Percentiles rank a stretch among this genome's conserved stretches.
These are phyloP conservation scores for Lacanobia wlatinum DNA, from an alignment of 2,888 invertebrate genomes.

Conservation along the genomic window DNA sequence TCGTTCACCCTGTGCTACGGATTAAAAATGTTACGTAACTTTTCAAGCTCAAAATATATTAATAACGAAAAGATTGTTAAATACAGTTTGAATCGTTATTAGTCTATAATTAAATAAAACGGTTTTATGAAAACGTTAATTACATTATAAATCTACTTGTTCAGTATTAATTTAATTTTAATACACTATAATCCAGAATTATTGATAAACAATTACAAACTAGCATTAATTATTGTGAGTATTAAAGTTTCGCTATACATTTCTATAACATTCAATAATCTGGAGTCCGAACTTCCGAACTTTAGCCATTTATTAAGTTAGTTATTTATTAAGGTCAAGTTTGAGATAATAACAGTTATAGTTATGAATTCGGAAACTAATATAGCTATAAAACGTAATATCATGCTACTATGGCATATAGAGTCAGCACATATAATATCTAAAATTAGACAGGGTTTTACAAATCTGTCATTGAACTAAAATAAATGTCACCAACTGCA, in stretches of 20 bases:
- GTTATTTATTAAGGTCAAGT: conserved; percentile 58
- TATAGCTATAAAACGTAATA: conserved; percentile 8
- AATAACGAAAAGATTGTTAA: neutral
- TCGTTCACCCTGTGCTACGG: conserved; percentile 32
- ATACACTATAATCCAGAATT: conserved; percentile 11
- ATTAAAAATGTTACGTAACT: neutral
- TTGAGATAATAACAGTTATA: conserved; percentile 42
- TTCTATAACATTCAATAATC: conserved; percentile 60
- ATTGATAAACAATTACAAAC: conserved; percentile 28
- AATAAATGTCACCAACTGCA: neutral
- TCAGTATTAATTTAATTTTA: neutral
- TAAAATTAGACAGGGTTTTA: neutral
- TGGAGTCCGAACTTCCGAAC: conserved; percentile 43
- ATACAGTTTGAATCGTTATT: neutral
- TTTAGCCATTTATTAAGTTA: conserved; percentile 52
- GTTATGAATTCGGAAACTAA: conserved; percentile 45
- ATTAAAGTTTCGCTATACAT: conserved; percentile 42
- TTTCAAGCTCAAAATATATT: neutral
- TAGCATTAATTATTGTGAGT: conserved; percentile 34
- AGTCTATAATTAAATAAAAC: neutral
- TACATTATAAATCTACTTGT: neutral
- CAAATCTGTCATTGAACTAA: no score
- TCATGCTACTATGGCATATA: neutral
- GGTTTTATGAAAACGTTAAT: neutral
- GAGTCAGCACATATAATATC: neutral